These are phyloP conservation scores for Strigamia transsilvanica DNA, from an alignment of 2,888 invertebrate species.

Conservation along the genomic window DNA sequence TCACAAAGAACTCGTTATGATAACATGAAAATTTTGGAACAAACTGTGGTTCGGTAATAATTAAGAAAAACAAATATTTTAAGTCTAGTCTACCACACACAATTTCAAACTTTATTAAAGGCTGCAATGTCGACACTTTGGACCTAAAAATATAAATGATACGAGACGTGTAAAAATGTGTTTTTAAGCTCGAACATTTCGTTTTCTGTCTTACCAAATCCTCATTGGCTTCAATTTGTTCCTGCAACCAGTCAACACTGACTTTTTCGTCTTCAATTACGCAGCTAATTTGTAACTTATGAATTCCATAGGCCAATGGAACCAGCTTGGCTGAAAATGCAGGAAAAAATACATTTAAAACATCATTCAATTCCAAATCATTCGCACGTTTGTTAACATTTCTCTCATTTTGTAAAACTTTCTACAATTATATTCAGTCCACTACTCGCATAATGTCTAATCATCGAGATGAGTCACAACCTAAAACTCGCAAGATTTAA, in stretches of 20 bases:
- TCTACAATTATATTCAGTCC: conserved; percentile 5
- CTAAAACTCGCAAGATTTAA: not conserved
- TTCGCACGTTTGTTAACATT: not conserved
- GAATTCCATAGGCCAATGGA: conserved; percentile 66
- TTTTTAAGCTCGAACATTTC: not conserved
- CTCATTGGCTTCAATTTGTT: conserved; percentile 60
- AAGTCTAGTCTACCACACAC: not conserved
- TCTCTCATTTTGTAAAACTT: not conserved
- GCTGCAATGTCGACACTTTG: conserved; percentile 52
- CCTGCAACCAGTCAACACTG: conserved; percentile 59
- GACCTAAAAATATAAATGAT: conserved; percentile 38
- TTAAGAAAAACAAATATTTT: too few relatives aligned
- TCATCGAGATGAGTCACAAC: not conserved
- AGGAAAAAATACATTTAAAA: not conserved
- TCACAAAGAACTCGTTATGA: too few relatives aligned
- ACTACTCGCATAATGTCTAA: conserved; percentile 51
- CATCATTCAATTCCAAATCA: not conserved
- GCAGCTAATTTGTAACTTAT: conserved; percentile 65
- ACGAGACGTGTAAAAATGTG: not conserved
- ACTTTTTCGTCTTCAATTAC: conserved; percentile 66
- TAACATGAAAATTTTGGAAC: too few relatives aligned
- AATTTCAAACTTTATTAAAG: conserved; percentile 46
- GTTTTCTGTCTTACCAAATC: conserved; percentile 56
- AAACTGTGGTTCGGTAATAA: too few relatives aligned
- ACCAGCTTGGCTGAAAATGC: conserved; percentile 63